Base-by-base conservation (phyloP, 2,113 vertebrate species). In the Nanger granti region DNA sequence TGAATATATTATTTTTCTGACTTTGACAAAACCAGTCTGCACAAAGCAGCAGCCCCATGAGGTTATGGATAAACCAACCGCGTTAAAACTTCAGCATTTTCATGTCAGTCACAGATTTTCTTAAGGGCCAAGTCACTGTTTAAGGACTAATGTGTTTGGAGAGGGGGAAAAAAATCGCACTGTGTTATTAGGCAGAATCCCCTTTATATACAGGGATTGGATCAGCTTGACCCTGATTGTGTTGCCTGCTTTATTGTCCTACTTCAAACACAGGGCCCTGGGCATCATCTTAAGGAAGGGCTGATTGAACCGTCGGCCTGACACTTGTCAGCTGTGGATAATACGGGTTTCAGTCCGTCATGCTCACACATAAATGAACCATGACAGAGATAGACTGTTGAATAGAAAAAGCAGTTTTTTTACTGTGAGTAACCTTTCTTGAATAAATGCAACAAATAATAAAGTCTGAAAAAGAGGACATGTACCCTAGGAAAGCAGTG, bases 301-400 rank as follows among this genome's bases (percentile, higher is more conserved):
- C 55, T 98, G 98, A 98, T 97, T 98, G 98, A 99, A 98, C 98
- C 98, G 86, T 87, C 98, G 97, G 97, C 97, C 98, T 98, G 98
- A 96, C 98, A 98, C 98, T 99, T 99, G 98, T 98, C 98, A 98
- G 96, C 98, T 98, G 97, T 97, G 97, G 98, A 97, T 98, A 98
- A 98, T 98, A 84, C 79, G 96, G 98, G 89, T 89, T 99, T 99
- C 98, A 98, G 98, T 98, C 98, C 94, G 96, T 98, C 98, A 98
- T 98, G 98, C 97, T 99, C 97, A 97, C 98, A 98, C 97, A 98
- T 97, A 99, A 99, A 99, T 98, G 97, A 99, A 94, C 95, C 97
- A 87, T 97, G 98, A 98, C 98, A 98, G 98, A 98, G 98, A 98
- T 34, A 98, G 98, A 98, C 97, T 97, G 96, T 88, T 98, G 98